Percentiles rank a stretch among this genome's conserved stretches.
Evolutionary conservation across 2,888 invertebrate species (phyloP).

Genomic region (Spatulosminthurus flaviceps): DNA sequence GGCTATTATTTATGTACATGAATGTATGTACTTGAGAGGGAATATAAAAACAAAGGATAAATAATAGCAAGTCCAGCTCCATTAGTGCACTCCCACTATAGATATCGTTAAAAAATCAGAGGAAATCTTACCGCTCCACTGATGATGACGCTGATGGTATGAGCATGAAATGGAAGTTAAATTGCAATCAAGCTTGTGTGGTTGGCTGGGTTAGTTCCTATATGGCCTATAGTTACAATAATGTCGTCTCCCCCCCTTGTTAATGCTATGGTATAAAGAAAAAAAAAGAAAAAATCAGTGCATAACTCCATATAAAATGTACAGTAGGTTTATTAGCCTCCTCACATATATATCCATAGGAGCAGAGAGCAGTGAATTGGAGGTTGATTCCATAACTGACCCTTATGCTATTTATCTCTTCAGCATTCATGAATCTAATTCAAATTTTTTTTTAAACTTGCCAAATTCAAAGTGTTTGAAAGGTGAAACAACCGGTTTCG

Average conservation of each 20-base stretch:
- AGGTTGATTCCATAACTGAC: neutral
- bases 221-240: no score
- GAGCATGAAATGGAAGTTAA: conserved; percentile 3
- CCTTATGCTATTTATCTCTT: neutral
- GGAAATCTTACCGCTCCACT: neutral
- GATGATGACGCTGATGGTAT: neutral
- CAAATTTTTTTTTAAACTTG: neutral
- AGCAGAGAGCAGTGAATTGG: no score
- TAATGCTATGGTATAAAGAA: neutral
- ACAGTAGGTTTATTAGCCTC: no score
- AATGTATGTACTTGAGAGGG: neutral
- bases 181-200: neutral
- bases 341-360: no score
- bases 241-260: no score
- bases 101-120: neutral
- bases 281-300: neutral
- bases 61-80: no score
- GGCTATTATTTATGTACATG: no score
- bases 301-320: no score
- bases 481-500: conserved; percentile 33
- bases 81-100: no score
- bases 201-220: no score
- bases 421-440: neutral
- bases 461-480: neutral
- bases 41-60: neutral